phyloP scores from a whole-genome alignment of 2,888 invertebrate species.

The Perizoma affinitatum region DNA sequence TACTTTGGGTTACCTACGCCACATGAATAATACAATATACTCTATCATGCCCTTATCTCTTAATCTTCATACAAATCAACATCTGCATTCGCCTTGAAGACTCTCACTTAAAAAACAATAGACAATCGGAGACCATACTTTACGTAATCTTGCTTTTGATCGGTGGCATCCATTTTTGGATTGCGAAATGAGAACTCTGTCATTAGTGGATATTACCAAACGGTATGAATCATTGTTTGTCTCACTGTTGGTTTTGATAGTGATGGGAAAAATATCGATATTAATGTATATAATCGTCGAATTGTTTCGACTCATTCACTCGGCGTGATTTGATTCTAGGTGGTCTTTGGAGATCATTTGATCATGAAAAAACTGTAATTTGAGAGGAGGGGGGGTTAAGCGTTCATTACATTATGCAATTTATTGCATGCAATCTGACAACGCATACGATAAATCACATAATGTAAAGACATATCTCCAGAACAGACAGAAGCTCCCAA shows the following conservation, averaged over 20 bases:
- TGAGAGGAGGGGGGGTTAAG: too few relatives aligned
- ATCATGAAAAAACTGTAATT: too few relatives aligned
- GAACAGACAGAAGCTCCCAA: too few relatives aligned
- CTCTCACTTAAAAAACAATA: conserved; percentile 39
- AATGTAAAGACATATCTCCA: too few relatives aligned
- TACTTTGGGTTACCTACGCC: conserved; percentile 6
- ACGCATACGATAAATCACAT: too few relatives aligned
- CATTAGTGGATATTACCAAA: conserved; percentile 69
- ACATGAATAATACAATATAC: conserved; percentile 14
- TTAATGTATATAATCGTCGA: background rate
- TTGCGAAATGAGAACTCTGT: conserved; percentile 62
- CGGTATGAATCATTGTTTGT: conserved; percentile 68
- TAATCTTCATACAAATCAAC: conserved; percentile 21
- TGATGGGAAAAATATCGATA: conserved; percentile 24
- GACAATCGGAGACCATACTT: conserved; percentile 33
- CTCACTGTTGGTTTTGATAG: conserved; percentile 44
- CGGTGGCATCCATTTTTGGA: conserved; percentile 60
- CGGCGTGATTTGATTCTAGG: too few relatives aligned
- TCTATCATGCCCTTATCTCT: conserved; percentile 21
- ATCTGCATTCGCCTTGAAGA: conserved; percentile 29
- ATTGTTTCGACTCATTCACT: too few relatives aligned
- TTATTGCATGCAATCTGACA: too few relatives aligned
- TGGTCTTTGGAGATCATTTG: too few relatives aligned
- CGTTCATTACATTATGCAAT: too few relatives aligned
- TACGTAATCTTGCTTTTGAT: conserved; percentile 51